Evolutionary conservation across 2,113 vertebrate species (phyloP).

Genomic region (Misgurnus anguillicaudatus): DNA sequence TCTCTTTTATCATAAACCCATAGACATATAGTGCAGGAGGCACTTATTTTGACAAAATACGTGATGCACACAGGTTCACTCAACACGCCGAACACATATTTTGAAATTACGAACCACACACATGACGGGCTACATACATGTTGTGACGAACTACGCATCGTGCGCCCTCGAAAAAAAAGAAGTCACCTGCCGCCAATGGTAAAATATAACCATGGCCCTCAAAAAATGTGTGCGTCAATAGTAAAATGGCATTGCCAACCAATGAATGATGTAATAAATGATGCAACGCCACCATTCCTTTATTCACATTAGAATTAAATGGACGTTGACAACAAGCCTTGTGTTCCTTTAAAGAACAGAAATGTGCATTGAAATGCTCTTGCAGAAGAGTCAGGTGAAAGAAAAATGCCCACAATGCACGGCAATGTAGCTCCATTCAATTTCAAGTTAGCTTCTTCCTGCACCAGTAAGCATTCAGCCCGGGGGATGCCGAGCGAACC

Average conservation of each 20-base stretch:
- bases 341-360: slow-evolving; percentile 1
- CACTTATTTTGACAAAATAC: too few species aligned
- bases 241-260: not conserved
- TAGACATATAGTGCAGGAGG: too few species aligned
- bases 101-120: too few species aligned
- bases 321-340: slow-evolving; percentile 17
- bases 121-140: too few species aligned
- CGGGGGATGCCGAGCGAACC: slow-evolving; percentile 38
- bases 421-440: slow-evolving; percentile 28
- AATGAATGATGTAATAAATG: not conserved
- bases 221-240: slow-evolving; percentile 7
- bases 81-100: too few species aligned
- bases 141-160: too few species aligned
- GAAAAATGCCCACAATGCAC: slow-evolving; percentile 25
- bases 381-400: slow-evolving; percentile 32
- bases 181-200: too few species aligned
- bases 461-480: slow-evolving; percentile 53
- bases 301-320: slow-evolving; percentile 6
- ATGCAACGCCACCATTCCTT: not conserved
- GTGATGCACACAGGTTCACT: too few species aligned
- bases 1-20: too few species aligned
- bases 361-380: slow-evolving; percentile 22
- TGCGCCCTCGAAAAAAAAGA: too few species aligned
- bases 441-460: slow-evolving; percentile 58
- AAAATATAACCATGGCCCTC: not conserved